Conservation (phyloP, 2,888 invertebrate species). For the Habroteleia sp. region DNA sequence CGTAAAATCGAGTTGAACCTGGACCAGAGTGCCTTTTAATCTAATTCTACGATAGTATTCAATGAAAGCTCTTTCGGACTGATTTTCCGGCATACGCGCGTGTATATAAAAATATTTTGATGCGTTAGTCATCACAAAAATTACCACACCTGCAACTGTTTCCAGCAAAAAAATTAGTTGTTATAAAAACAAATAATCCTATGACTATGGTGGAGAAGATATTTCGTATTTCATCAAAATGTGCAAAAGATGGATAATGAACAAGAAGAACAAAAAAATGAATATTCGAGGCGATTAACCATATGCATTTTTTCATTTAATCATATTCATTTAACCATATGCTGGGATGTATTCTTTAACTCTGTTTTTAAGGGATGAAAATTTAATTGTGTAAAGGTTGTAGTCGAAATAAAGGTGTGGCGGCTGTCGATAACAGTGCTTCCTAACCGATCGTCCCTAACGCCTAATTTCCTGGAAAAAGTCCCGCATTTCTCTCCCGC, state of each 20-base stretch:
- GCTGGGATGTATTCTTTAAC: constrained; percentile 19
- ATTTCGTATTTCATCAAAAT: constrained; percentile 27
- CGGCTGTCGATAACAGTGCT: too few species aligned
- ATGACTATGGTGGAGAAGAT: constrained; percentile 11
- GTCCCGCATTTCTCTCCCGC: too few species aligned
- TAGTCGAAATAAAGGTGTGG: too few species aligned
- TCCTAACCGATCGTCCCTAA: too few species aligned
- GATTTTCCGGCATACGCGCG: constrained; percentile 65
- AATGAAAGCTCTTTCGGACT: constrained; percentile 66
- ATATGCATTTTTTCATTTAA: constrained; percentile 26
- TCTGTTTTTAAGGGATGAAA: constrained; percentile 51
- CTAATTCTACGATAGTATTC: constrained; percentile 72
- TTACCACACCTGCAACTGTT: constrained; percentile 8
- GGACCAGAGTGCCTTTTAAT: constrained; percentile 74
- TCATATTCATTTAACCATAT: too few species aligned
- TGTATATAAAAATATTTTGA: constrained; percentile 43
- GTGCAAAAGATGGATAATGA: neutral
- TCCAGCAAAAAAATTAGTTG: constrained; percentile 35
- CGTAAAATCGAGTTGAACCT: constrained; percentile 72
- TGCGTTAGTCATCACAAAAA: constrained; percentile 12
- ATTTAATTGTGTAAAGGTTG: constrained; percentile 56
- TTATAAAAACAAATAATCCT: constrained; percentile 45
- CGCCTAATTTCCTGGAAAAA: too few species aligned
- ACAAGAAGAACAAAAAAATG: neutral
- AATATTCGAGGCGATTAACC: constrained; percentile 39